Percentiles rank a stretch among this genome's conserved stretches.
Conservation (phyloP, 2,113 vertebrate species). For the Ailurus styani region DNA sequence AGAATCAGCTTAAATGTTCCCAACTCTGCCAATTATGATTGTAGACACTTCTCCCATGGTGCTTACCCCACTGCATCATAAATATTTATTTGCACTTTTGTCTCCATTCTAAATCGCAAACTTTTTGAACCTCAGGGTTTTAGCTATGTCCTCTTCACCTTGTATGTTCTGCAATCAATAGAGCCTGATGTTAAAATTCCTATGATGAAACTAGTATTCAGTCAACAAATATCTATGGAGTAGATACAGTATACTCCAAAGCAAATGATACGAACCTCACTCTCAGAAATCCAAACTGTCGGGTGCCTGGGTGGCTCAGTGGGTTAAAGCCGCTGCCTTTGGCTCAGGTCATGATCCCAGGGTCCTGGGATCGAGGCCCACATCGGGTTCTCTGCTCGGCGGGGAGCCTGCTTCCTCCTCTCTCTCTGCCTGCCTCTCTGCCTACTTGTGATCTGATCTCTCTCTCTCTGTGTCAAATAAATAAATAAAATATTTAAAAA, state of each 20-base stretch:
- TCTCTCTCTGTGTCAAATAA: no score
- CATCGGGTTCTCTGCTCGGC: no score
- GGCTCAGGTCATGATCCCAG: no score
- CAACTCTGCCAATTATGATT: neutral
- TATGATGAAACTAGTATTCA: neutral
- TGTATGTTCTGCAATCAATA: neutral
- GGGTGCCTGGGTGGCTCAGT: no score
- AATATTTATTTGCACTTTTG: neutral
- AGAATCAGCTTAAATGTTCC: neutral
- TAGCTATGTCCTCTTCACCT: neutral
- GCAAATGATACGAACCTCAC: neutral
- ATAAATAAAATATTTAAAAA: no score
- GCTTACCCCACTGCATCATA: neutral
- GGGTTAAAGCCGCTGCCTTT: no score
- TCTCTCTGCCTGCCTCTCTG: no score
- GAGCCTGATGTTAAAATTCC: neutral
- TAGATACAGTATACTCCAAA: neutral
- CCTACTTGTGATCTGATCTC: no score
- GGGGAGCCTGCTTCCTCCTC: no score
- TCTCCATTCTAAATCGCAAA: neutral
- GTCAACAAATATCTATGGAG: neutral
- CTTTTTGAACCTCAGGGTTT: neutral
- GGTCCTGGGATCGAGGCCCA: no score
- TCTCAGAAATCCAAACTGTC: neutral
- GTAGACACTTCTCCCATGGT: neutral